Base-by-base conservation (phyloP, 1,140 invertebrate species). In the Nylanderia fulva region DNA sequence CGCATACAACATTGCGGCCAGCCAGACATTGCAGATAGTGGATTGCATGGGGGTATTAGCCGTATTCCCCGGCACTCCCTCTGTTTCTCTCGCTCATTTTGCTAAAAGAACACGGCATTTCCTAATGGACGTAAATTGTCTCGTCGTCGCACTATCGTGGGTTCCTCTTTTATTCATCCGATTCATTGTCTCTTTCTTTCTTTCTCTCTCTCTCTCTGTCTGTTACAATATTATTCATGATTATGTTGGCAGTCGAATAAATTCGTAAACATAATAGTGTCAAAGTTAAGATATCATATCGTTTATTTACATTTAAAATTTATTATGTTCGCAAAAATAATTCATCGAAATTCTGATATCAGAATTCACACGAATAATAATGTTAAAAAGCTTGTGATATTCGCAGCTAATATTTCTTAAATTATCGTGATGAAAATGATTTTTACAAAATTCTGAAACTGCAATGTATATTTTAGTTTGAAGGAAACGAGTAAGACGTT, bases 101-200 rank as follows among this genome's bases (percentile, higher is more conserved):
- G 36, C 52, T 82, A 72, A 82, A 82, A 82, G 77, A 82, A 82
- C 77, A 82, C 66, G 77, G 56, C 66, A 45, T 82, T 72, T 72
- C 77, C 77, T 82, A 82, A 82, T 82, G 77, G 77, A 82, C 77
- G 77, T 82, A 82, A 82, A 82, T 82, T 82, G 77, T 82, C 77
- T 72, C 54, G 66, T 42, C 64, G 77, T 58, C 64, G 63, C 52
- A 66, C 52, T 58, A 69, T 56, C 36, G 48, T 82, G 66, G 13
- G 13, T 79, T 68, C 21, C 52, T 72, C 66, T 82, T 82, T 60
- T 72, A 39, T 72, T 72, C 36, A 13, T 33, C 36, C 36, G 48
- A 82, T 82, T 5, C 48, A 68, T 68, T 52, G 64, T 71, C 54
- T 18, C 45, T 79, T 8, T 18, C 8, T 27, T 13, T 60, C 24